A percentile compares a stretch with the other conserved stretches of the same genome.
phyloP scores from a whole-genome alignment of 2,888 invertebrate species.

The Toxonevra muliebris region DNA sequence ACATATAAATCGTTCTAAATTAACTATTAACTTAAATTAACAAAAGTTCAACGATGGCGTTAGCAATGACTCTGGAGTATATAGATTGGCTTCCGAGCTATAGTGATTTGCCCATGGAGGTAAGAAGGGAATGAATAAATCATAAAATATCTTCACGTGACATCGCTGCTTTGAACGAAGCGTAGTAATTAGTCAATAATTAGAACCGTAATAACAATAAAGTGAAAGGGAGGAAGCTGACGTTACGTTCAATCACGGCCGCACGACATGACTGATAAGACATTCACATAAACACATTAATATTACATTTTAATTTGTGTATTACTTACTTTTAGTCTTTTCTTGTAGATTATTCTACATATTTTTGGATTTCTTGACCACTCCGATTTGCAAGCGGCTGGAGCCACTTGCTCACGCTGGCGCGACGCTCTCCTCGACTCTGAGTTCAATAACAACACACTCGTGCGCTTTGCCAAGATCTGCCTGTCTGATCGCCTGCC shows the following conservation, averaged over 20 bases:
- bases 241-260: not conserved
- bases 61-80: slow-evolving; percentile 27
- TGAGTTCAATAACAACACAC: slow-evolving; percentile 62
- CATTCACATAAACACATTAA: too few species aligned
- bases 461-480: slow-evolving; percentile 57
- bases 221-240: too few species aligned
- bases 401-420: slow-evolving; percentile 74
- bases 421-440: slow-evolving; percentile 73
- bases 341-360: slow-evolving; percentile 70
- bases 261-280: not conserved
- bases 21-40: not conserved
- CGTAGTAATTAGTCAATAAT: too few species aligned
- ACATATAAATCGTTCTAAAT: not conserved
- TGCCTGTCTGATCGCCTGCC: slow-evolving; percentile 56
- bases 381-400: slow-evolving; percentile 73
- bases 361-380: slow-evolving; percentile 72
- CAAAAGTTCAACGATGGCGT: not conserved
- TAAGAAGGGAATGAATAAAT: slow-evolving; percentile 37
- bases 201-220: too few species aligned
- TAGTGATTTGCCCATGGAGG: slow-evolving; percentile 62
- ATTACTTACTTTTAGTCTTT: too few species aligned
- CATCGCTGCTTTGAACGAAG: slow-evolving; percentile 22
- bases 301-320: too few species aligned
- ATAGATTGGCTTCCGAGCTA: slow-evolving; percentile 51
- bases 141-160: slow-evolving; percentile 37